Evolutionary conservation across 1,140 invertebrate genomes (phyloP).

Genomic region (Telenomus remus): DNA sequence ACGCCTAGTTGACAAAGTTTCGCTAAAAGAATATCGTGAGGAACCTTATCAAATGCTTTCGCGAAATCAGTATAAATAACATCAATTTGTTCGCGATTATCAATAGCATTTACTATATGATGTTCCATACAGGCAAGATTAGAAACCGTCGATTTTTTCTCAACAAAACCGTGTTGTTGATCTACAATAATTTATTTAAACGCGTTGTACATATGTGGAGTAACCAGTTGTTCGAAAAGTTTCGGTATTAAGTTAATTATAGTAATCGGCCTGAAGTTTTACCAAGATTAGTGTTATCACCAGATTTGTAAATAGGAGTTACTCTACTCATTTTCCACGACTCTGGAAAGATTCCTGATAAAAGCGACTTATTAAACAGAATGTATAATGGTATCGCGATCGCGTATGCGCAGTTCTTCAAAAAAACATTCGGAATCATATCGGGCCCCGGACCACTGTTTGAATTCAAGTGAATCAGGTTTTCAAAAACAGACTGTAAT

Average conservation of each 20-base stretch:
- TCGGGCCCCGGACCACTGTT: neutral
- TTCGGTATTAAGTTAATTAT: neutral
- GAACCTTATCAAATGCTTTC: slow-evolving; percentile 9
- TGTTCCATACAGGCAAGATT: neutral
- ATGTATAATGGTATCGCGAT: neutral
- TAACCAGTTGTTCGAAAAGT: neutral
- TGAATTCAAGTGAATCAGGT: neutral
- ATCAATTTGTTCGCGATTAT: slow-evolving; percentile 1
- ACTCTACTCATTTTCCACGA: slow-evolving; percentile 3
- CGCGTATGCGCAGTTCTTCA: neutral
- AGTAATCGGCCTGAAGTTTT: slow-evolving; percentile 4
- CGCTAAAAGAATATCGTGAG: neutral
- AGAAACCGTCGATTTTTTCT: neutral
- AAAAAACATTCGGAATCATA: neutral
- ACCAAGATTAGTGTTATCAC: neutral
- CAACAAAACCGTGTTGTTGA: neutral
- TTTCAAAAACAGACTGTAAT: neutral
- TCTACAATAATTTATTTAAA: neutral
- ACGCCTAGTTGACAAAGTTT: neutral
- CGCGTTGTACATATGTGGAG: neutral
- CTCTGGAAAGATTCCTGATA: neutral
- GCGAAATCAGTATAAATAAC: slow-evolving; percentile 8
- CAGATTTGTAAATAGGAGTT: neutral
- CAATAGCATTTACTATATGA: neutral
- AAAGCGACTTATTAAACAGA: neutral